Evolutionary conservation across 2,797 vertebrate species (phyloP), one percentile per base, ranked within the genome.

Genomic region (Hydrophis major): DNA sequence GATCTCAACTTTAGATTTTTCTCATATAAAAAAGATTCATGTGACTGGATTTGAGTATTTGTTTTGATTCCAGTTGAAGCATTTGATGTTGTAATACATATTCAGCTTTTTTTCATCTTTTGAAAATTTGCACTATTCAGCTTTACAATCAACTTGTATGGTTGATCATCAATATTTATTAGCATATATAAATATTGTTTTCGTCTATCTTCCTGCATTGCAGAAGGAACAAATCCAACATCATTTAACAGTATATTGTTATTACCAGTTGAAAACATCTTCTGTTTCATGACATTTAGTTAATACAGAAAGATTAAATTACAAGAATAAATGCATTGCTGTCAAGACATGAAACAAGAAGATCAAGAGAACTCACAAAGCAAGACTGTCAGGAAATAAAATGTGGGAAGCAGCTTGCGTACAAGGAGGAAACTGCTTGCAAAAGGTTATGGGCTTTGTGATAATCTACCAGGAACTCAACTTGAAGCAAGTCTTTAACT

Each of bases 241-340:
- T 55, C 47, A 53, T 50, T 89, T 94, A 92, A 74, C 28, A 74
- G 55, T 11, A 27, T 37, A 63, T 32, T 74, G 10, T 91, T 92
- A 61, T 78, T 86, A 89, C 91, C 60, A 60, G n/a, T 25, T 61
- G 88, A 90, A 93, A 92, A 63, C 27, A 90, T 90, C 50, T 92
- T 88, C 37, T 42, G 56, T 16, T 56, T 32, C 55, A 47, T 32
- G 61, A 53, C 50, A 66, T 69, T 93, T 69, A 88, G 16, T 37
- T 66, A 90, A 88, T 83, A 83, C 88, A 90, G 88, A 60, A 92
- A 90, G 56, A 92, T 69, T 92, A 90, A 93, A 66, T 87, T 89
- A 60, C 53, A 90, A 37, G 55, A 63, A 32, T 88, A 69, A 88
- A 90, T 86, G 69, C 86, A n/a, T 47, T 88, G 55, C 83, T 92